Percentiles rank a stretch among this genome's conserved stretches.
phyloP scores from a whole-genome alignment of 2,113 vertebrate species.

The Thalassoma bifasciatum region DNA sequence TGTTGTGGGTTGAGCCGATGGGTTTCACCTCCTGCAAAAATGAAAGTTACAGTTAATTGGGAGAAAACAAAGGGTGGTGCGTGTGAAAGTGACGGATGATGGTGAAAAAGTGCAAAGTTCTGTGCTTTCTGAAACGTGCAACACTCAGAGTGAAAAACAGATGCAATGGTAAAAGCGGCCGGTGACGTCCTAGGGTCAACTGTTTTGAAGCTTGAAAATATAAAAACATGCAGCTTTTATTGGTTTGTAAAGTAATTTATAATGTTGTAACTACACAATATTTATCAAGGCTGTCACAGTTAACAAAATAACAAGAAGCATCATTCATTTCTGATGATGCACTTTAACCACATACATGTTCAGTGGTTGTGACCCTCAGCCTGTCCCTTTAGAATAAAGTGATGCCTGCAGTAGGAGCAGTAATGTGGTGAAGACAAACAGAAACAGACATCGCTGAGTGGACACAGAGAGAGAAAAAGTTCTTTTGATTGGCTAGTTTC shows the following conservation, averaged over 20 bases:
- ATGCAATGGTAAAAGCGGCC: not conserved
- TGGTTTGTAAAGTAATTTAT: not conserved
- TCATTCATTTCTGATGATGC: too few species aligned
- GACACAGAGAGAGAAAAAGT: too few species aligned
- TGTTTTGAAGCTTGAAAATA: not conserved
- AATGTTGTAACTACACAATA: too few species aligned
- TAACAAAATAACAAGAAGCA: too few species aligned
- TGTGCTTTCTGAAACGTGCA: constrained; percentile 32
- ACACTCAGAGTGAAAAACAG: not conserved
- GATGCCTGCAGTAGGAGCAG: too few species aligned
- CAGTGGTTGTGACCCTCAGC: too few species aligned
- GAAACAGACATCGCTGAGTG: too few species aligned
- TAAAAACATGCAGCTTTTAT: constrained; percentile 5
- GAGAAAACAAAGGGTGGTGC: not conserved
- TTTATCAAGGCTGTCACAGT: too few species aligned
- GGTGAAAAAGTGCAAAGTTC: not conserved
- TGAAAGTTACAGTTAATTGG: not conserved
- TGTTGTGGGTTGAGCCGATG: constrained; percentile 95
- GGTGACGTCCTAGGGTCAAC: constrained; percentile 4
- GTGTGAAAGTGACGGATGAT: not conserved
- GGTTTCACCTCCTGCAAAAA: constrained; percentile 88
- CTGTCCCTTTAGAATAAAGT: too few species aligned
- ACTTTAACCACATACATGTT: too few species aligned
- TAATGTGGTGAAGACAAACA: too few species aligned
- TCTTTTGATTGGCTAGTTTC: too few species aligned